phyloP scores from a whole-genome alignment of 1,140 invertebrate species.

The Lepidurus couesii region DNA sequence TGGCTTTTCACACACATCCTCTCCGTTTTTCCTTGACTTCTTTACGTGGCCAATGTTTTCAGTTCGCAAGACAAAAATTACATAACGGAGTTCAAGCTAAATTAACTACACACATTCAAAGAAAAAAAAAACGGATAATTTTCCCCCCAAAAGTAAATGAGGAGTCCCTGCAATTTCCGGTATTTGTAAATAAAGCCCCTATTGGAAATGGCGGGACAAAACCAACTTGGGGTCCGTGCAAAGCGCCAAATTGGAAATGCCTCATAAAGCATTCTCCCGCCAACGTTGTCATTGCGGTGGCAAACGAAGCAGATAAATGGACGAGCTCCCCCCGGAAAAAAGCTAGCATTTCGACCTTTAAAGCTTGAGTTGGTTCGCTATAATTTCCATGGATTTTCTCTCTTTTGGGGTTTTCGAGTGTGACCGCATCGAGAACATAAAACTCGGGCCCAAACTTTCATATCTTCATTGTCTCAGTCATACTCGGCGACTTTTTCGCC shows the following conservation, averaged over 20 bases:
- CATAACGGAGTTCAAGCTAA: background rate
- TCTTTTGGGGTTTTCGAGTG: background rate
- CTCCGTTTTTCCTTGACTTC: background rate
- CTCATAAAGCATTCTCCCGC: conserved; percentile 6
- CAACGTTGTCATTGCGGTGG: conserved; percentile 9
- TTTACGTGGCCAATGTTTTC: background rate
- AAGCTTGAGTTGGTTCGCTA: background rate
- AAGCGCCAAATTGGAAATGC: conserved; percentile 10
- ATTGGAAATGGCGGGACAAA: background rate
- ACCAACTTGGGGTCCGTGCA: background rate
- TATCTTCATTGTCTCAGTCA: conserved; percentile 22
- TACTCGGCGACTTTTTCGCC: conserved; percentile 1
- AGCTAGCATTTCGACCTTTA: background rate
- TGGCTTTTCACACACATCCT: background rate
- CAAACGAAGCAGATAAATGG: conserved; percentile 3
- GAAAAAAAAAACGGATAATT: background rate
- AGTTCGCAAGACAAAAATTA: background rate
- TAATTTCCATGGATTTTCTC: background rate
- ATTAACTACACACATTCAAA: background rate
- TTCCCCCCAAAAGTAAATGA: background rate
- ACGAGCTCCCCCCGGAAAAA: background rate
- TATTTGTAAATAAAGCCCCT: background rate
- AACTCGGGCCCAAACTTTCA: background rate
- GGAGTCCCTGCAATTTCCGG: background rate
- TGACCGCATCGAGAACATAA: conserved; percentile 8